Conservation (phyloP, 64 coral and sea anemone species). For the Stylophora pistillata region DNA sequence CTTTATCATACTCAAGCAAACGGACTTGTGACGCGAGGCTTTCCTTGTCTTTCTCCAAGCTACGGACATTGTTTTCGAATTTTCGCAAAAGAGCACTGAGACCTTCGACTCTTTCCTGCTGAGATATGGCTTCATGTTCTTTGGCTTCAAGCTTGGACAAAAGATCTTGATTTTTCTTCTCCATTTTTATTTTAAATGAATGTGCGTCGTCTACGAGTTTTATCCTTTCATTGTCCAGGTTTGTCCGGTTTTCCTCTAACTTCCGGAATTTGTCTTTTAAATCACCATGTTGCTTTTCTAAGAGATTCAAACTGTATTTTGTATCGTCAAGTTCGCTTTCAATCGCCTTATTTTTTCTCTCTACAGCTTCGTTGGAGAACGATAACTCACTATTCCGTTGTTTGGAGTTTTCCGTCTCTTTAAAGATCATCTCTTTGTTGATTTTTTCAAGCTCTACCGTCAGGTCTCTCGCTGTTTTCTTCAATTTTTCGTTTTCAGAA, state of each 20-base stretch:
- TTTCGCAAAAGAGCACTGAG: slow-evolving; percentile 50
- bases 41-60: slow-evolving; percentile 46
- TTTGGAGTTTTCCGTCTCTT: slow-evolving; percentile 24
- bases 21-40: slow-evolving; percentile 30
- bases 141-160: slow-evolving; percentile 49
- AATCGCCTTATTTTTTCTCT: slow-evolving; percentile 28
- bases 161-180: slow-evolving; percentile 65
- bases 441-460: slow-evolving; percentile 10
- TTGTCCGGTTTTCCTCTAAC: slow-evolving; percentile 50
- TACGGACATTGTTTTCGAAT: slow-evolving; percentile 39
- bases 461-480: slow-evolving; percentile 21
- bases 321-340: slow-evolving; percentile 47
- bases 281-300: slow-evolving; percentile 30
- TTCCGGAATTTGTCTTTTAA: slow-evolving; percentile 25
- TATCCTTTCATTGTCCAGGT: slow-evolving; percentile 53
- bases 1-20: slow-evolving; percentile 56
- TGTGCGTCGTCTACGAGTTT: slow-evolving; percentile 67
- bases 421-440: not conserved
- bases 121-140: slow-evolving; percentile 32
- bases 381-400: slow-evolving; percentile 37
- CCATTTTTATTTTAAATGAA: slow-evolving; percentile 75
- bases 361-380: slow-evolving; percentile 37
- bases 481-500: slow-evolving; percentile 16
- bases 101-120: slow-evolving; percentile 38
- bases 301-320: slow-evolving; percentile 25